phyloP scores from a whole-genome alignment of 2,113 vertebrate species.

The Pygoscelis adeliae region DNA sequence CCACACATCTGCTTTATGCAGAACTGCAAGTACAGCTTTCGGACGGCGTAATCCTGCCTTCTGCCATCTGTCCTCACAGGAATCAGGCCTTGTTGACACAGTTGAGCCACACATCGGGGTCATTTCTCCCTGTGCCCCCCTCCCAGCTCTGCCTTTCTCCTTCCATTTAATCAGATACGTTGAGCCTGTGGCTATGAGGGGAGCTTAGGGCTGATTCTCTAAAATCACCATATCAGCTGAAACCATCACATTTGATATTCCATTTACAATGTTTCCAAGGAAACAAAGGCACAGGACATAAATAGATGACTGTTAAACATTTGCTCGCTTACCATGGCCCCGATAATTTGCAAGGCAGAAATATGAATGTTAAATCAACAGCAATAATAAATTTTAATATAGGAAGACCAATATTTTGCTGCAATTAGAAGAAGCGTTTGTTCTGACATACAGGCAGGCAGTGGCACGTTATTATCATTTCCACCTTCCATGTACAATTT shows the following conservation, averaged over 20 bases:
- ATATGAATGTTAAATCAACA: conserved; percentile 41
- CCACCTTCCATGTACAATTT: background rate
- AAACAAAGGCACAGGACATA: conserved; percentile 58
- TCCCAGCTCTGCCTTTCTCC: conserved; percentile 19
- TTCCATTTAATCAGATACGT: conserved; percentile 48
- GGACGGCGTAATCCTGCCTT: conserved; percentile 5
- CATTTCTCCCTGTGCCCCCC: background rate
- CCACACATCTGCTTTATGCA: conserved; percentile 7
- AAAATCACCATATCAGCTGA: conserved; percentile 62
- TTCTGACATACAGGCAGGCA: background rate
- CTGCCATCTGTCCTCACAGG: conserved; percentile 41
- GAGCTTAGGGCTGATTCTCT: conserved; percentile 38
- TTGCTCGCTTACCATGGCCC: conserved; percentile 19
- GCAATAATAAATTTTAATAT: conserved; percentile 36
- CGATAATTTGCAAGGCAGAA: conserved; percentile 27
- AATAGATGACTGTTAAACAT: conserved; percentile 57
- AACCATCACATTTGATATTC: conserved; percentile 62
- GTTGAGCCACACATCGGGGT: background rate
- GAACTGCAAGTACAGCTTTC: background rate
- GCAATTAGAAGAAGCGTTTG: conserved; percentile 1
- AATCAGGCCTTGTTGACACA: conserved; percentile 27
- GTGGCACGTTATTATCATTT: background rate
- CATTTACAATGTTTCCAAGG: conserved; percentile 71
- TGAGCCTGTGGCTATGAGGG: conserved; percentile 6
- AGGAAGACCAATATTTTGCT: conserved; percentile 39